These are phyloP conservation scores for Enoplosus armatus DNA, from an alignment of 2,797 vertebrate genomes.

Conservation along the genomic window DNA sequence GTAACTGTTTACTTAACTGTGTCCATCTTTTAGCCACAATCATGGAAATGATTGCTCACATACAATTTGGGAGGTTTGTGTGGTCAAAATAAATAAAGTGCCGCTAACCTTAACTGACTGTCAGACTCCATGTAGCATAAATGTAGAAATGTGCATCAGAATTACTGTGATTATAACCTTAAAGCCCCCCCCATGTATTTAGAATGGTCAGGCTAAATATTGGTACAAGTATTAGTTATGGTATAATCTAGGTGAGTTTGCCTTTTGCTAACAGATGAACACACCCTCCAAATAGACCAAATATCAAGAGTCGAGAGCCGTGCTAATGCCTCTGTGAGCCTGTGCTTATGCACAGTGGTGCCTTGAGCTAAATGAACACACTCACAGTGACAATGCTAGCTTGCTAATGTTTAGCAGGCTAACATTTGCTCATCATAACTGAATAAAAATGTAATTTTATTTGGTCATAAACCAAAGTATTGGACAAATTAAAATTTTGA, in stretches of 20 bases:
- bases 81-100: background rate
- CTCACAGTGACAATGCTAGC: too few relatives aligned
- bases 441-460: background rate
- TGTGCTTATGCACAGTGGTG: background rate
- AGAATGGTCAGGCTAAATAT: background rate
- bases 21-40: background rate
- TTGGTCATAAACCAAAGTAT: background rate
- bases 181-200: background rate
- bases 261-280: background rate
- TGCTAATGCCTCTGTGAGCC: background rate
- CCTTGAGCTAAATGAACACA: too few relatives aligned
- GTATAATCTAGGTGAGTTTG: background rate
- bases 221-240: background rate
- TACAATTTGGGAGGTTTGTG: background rate
- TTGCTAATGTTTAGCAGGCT: too few relatives aligned
- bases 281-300: background rate
- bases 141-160: background rate
- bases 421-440: too few relatives aligned
- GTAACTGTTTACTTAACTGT: constrained; percentile 11
- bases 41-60: constrained; percentile 14
- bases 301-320: constrained; percentile 2
- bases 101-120: background rate
- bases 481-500: background rate
- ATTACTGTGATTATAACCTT: background rate
- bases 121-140: background rate